Conservation (phyloP, 2,113 vertebrate genomes). For the Meriones unguiculatus region DNA sequence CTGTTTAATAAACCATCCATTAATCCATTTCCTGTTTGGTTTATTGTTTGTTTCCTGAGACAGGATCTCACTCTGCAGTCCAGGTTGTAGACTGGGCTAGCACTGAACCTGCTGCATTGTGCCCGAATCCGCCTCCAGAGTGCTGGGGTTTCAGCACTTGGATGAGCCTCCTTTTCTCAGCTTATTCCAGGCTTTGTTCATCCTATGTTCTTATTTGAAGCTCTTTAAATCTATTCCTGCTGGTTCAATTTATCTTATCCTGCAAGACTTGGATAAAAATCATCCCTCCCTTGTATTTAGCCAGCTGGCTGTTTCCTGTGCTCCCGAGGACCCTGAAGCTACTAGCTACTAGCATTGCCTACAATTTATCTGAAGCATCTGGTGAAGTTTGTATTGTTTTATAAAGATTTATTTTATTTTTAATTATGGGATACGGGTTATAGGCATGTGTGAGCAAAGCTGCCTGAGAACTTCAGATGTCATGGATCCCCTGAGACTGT, state of each 20-base stretch:
- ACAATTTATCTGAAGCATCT: background rate
- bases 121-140: no score
- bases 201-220: background rate
- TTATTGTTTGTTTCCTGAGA: background rate
- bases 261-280: background rate
- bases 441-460: background rate
- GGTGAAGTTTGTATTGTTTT: background rate
- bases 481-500: background rate
- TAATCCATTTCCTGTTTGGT: background rate
- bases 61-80: background rate
- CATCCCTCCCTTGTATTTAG: background rate
- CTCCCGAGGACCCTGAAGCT: background rate
- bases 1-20: slow-evolving; percentile 14
- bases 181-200: background rate
- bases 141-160: background rate
- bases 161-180: no score
- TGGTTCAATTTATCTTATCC: background rate
- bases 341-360: background rate
- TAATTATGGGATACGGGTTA: background rate
- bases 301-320: background rate
- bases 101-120: no score
- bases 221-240: background rate
- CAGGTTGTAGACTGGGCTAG: background rate
- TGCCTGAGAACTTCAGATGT: background rate
- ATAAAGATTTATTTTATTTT: background rate